Percentiles rank a stretch among this genome's conserved stretches.
Evolutionary conservation across 2,888 invertebrate genomes (phyloP).

Genomic region (Vanessa cardui): DNA sequence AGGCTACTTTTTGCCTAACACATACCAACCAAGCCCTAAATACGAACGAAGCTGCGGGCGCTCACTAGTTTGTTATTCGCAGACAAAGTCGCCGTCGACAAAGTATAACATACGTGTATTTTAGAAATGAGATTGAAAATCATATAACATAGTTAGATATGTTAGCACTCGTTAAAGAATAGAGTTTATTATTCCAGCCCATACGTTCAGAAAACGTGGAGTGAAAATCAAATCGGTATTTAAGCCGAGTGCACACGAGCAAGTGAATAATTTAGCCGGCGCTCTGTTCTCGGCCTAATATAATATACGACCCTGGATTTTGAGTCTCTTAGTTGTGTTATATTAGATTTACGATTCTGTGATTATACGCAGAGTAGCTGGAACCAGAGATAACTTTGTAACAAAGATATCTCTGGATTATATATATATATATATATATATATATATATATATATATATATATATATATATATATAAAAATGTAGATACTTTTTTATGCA

Average conservation of each 20-base stretch:
- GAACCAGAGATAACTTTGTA: conserved; percentile 27
- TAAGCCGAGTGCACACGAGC: conserved; percentile 50
- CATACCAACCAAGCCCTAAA: too few species aligned
- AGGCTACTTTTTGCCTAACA: too few species aligned
- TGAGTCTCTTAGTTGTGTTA: conserved; percentile 68
- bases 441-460: too few species aligned
- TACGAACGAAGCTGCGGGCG: too few species aligned
- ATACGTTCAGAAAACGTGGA: conserved; percentile 36
- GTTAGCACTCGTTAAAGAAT: conserved; percentile 10
- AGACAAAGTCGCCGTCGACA: too few species aligned
- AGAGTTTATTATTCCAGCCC: conserved; percentile 26
- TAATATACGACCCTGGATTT: conserved; percentile 66
- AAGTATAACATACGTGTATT: neutral
- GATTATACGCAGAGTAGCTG: conserved; percentile 67
- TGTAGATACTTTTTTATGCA: too few species aligned
- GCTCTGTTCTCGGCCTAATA: conserved; percentile 59
- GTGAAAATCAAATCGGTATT: conserved; percentile 48
- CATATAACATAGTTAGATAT: neutral
- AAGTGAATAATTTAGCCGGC: conserved; percentile 50
- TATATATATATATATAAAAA: too few species aligned
- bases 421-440: conserved; percentile 9
- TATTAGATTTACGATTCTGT: conserved; percentile 77
- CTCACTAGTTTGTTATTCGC: too few species aligned
- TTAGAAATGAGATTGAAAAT: neutral
- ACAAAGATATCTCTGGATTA: neutral